Conservation (phyloP, 2,888 invertebrate genomes). For the Leptopilina drosophilae region DNA sequence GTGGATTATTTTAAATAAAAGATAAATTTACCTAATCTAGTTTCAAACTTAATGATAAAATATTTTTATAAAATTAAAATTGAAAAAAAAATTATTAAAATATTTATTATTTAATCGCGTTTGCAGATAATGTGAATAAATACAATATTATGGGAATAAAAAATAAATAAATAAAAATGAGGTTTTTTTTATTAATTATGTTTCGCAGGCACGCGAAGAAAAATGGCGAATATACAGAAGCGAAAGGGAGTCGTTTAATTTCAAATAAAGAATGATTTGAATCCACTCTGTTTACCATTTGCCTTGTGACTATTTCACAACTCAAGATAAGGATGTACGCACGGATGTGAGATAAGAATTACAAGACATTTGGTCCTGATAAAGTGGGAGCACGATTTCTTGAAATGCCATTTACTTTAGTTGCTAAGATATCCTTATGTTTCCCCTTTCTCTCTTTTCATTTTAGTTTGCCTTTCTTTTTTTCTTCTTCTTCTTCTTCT, state of each 20-base stretch:
- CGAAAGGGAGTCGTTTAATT: slow-evolving; percentile 11
- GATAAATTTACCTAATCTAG: no score
- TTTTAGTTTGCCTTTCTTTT: background rate
- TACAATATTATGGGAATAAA: no score
- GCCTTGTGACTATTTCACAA: slow-evolving; percentile 22
- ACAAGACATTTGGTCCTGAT: slow-evolving; percentile 30
- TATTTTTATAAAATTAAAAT: no score
- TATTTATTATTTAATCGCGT: no score
- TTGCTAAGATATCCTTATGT: slow-evolving; percentile 8
- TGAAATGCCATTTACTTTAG: slow-evolving; percentile 37
- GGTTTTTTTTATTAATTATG: no score
- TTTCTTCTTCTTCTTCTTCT: no score
- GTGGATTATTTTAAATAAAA: no score
- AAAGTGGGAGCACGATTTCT: slow-evolving; percentile 8
- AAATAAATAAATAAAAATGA: no score
- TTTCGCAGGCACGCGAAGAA: background rate
- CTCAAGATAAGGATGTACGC: slow-evolving; percentile 28
- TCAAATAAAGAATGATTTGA: background rate
- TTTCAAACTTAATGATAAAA: no score
- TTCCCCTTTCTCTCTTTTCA: background rate
- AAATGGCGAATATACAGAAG: background rate
- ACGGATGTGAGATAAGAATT: slow-evolving; percentile 39
- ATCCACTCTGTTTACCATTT: slow-evolving; percentile 22
- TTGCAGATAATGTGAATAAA: no score
- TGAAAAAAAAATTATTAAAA: no score